Conservation (phyloP, 2,888 invertebrate genomes). For the Petrolisthes cinctipes region DNA sequence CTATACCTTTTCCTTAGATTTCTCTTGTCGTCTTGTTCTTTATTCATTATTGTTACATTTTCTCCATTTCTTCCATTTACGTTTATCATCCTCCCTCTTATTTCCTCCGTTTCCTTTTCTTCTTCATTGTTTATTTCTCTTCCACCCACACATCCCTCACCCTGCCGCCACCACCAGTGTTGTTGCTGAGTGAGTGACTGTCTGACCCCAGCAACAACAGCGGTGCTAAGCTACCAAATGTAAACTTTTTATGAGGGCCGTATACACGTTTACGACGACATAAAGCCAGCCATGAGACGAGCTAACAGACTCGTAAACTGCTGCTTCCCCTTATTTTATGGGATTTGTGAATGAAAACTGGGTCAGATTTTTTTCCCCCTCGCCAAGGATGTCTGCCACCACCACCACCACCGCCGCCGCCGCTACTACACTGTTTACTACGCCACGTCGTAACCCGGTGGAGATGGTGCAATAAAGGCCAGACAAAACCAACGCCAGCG, state of each 20-base stretch:
- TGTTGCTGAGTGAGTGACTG: slow-evolving; percentile 49
- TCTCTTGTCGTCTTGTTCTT: neutral
- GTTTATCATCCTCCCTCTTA: neutral
- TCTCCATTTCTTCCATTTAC: neutral
- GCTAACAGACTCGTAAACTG: slow-evolving; percentile 50
- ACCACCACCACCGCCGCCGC: slow-evolving; percentile 33
- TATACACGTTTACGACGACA: slow-evolving; percentile 58
- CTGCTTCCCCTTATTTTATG: slow-evolving; percentile 62
- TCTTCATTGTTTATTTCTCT: neutral
- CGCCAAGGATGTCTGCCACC: slow-evolving; percentile 28
- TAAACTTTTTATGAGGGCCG: slow-evolving; percentile 57
- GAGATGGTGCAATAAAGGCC: slow-evolving; percentile 53
- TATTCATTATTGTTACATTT: neutral
- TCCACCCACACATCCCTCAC: neutral
- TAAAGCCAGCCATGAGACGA: slow-evolving; percentile 59
- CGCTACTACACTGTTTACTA: slow-evolving; percentile 56
- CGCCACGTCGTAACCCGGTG: slow-evolving; percentile 52
- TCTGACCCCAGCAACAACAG: slow-evolving; percentile 58
- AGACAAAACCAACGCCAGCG: slow-evolving; percentile 24
- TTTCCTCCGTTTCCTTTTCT: slow-evolving; percentile 15
- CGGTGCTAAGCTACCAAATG: slow-evolving; percentile 43
- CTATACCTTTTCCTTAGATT: slow-evolving; percentile 8
- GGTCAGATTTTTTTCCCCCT: slow-evolving; percentile 59
- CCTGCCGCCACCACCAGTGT: slow-evolving; percentile 17
- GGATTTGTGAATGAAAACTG: slow-evolving; percentile 66